phyloP scores from a whole-genome alignment of 2,113 vertebrate species.

The Coturnix japonica region DNA sequence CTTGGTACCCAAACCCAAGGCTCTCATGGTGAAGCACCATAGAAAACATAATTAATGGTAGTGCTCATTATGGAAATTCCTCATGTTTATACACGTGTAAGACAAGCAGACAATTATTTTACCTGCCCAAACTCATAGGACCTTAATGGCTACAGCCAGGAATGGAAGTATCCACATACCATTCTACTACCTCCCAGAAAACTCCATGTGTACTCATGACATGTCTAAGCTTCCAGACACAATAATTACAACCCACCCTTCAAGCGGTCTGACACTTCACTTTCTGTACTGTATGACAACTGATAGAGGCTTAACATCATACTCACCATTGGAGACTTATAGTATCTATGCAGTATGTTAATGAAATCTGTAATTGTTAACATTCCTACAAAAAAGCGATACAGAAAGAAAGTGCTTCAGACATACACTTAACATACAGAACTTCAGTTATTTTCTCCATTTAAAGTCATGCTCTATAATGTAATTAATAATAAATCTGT shows the following conservation, averaged over 20 bases:
- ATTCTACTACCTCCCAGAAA: background rate
- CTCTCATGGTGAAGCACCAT: background rate
- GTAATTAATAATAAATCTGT: background rate
- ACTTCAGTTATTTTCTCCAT: background rate
- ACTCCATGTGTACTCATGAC: background rate
- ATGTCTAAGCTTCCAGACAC: background rate
- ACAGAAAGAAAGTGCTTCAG: background rate
- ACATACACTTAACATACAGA: background rate
- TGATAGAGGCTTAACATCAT: background rate
- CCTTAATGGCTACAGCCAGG: background rate
- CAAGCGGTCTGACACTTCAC: background rate
- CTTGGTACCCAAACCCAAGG: background rate
- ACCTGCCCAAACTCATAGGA: background rate
- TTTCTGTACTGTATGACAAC: background rate
- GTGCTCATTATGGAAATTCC: background rate
- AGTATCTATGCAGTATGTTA: conserved; percentile 99
- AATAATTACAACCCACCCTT: background rate
- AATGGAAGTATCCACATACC: background rate
- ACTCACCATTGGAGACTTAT: conserved; percentile 97
- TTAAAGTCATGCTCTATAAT: background rate
- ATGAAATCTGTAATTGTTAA: conserved; percentile 99
- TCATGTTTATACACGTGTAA: background rate
- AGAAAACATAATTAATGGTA: background rate
- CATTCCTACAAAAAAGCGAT: conserved; percentile 87
- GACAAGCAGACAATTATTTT: background rate